These are phyloP conservation scores for Syngnathus rostellatus DNA, from an alignment of 2,797 vertebrate genomes.

Conservation along the genomic window DNA sequence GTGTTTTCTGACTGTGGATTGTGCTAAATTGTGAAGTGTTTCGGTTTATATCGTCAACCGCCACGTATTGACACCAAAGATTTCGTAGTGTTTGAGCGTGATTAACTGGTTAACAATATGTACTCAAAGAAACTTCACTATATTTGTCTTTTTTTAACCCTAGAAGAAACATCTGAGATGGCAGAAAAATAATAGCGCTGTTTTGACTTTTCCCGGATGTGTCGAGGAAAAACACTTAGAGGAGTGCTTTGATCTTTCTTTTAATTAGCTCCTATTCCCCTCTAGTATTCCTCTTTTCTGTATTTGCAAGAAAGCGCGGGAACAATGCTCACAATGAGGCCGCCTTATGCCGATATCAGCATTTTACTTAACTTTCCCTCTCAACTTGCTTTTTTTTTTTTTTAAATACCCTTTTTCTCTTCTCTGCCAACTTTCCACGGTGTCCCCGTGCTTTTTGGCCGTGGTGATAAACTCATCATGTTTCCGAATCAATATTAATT, in stretches of 20 bases:
- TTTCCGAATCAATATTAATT: slow-evolving; percentile 63
- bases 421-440: slow-evolving; percentile 53
- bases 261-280: slow-evolving; percentile 73
- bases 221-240: slow-evolving; percentile 72
- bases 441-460: slow-evolving; percentile 24
- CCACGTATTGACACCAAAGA: not conserved
- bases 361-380: slow-evolving; percentile 66
- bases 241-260: slow-evolving; percentile 71
- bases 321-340: slow-evolving; percentile 66
- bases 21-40: not conserved
- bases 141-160: slow-evolving; percentile 55
- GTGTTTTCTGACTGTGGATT: not conserved
- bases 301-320: slow-evolving; percentile 66
- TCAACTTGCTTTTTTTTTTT: slow-evolving; percentile 50
- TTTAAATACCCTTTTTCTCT: slow-evolving; percentile 16
- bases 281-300: slow-evolving; percentile 74
- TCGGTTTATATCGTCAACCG: not conserved
- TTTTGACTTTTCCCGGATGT: slow-evolving; percentile 72
- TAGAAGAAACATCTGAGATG: slow-evolving; percentile 68
- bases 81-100: not conserved
- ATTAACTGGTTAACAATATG: slow-evolving; percentile 64
- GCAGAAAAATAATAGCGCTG: slow-evolving; percentile 69
- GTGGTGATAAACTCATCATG: slow-evolving; percentile 56
- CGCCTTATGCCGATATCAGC: slow-evolving; percentile 63
- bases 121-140: slow-evolving; percentile 67